Evolutionary conservation across 2,113 vertebrate genomes (phyloP).

Genomic region (Nettapus auritus): DNA sequence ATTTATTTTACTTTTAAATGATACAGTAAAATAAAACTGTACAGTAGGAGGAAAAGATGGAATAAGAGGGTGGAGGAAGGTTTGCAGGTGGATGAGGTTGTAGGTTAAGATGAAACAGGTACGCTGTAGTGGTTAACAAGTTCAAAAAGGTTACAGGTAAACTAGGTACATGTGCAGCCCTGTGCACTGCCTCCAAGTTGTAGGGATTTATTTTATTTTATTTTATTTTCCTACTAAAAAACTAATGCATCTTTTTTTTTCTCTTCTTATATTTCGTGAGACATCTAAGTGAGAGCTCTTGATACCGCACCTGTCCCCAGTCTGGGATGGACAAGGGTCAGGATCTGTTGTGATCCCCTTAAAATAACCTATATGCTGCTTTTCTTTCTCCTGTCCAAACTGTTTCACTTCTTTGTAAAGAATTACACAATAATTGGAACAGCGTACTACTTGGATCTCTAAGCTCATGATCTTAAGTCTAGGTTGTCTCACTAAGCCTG

Average conservation of each 20-base stretch:
- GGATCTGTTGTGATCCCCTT: not conserved
- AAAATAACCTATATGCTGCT: not conserved
- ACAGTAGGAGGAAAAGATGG: not conserved
- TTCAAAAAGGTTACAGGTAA: not conserved
- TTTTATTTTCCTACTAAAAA: not conserved
- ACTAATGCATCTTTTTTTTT: not conserved
- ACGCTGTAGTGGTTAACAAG: not conserved
- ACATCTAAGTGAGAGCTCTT: not conserved
- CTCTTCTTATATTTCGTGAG: not conserved
- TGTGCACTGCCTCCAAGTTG: not conserved
- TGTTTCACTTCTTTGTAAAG: not conserved
- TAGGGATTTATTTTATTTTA: not conserved
- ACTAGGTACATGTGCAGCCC: not conserved
- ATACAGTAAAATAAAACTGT: not conserved
- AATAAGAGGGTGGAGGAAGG: not conserved
- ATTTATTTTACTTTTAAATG: not conserved
- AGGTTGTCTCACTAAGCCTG: not conserved
- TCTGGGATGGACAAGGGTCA: not conserved
- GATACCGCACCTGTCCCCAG: not conserved
- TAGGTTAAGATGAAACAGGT: not conserved
- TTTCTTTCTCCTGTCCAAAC: not conserved
- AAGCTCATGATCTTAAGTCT: not conserved
- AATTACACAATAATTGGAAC: not conserved
- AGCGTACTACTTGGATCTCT: not conserved
- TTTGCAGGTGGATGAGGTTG: not conserved